Evolutionary conservation across 1,140 invertebrate genomes (phyloP), one percentile per base, ranked within the genome.

Genomic region (Cydia amplana): DNA sequence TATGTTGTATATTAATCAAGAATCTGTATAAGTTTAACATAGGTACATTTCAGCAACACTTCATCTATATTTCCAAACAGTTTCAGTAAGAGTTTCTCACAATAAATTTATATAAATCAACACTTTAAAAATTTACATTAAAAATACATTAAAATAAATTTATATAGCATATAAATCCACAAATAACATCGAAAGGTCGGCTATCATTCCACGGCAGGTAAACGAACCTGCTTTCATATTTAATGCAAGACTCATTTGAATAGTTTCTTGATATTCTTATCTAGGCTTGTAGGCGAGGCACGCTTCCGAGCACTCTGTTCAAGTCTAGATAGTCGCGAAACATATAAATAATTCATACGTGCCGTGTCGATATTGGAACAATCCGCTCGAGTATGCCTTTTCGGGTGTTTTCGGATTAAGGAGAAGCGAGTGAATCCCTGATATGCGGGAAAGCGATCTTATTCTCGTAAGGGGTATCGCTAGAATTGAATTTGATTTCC

Each of bases 271-370:
- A 46, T 73, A 28, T 73, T 49, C 46, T 73, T 73, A 49, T 49
- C 72, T 51, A 46, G 72, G 32, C 65, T 70, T 40, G 46, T 23
- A 80, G 75, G 75, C 79, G 65, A 80, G 79, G 74, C 79, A 78
- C 79, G 79, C 75, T 73, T 67, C 32, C 73, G 72, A 74, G 74
- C 72, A 75, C 65, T 73, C 72, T 73, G 72, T 46, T 51, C 43
- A 46, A 73, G 72, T 46, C 72, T 32, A 12, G 25, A 64, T 74
- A 73, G 73, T 65, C 70, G 67, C 77, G 65, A 78, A 76, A 79
- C 76, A 75, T 74, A 83, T 85, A 87, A 85, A 85, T 84, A 84
- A 85, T 85, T 83, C 83, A 87, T 83, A 79, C 51, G 79, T 67
- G 75, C 75, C 73, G 51, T 76, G 70, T 78, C 75, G 79, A 84